Percentiles rank a stretch among this genome's conserved stretches.
phyloP scores from a whole-genome alignment of 2,113 vertebrate genomes.

The Octodon degus region DNA sequence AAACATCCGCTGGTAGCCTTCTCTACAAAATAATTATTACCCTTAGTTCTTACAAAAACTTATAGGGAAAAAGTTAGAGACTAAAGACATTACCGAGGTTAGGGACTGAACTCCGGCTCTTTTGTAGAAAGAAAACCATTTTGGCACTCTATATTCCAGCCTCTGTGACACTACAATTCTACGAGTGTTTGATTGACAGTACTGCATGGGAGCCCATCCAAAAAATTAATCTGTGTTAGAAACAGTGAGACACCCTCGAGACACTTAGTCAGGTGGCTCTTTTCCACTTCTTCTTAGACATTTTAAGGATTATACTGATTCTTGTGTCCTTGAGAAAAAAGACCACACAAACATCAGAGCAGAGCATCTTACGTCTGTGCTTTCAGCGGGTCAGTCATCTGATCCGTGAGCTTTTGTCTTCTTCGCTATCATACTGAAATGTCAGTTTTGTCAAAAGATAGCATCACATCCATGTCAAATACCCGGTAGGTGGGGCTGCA shows the following conservation, averaged over 20 bases:
- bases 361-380: slow-evolving; percentile 52
- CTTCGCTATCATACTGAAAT: slow-evolving; percentile 58
- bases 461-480: slow-evolving; percentile 14
- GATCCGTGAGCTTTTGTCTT: slow-evolving; percentile 53
- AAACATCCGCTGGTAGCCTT: not conserved
- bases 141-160: slow-evolving; percentile 33
- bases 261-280: slow-evolving; percentile 65
- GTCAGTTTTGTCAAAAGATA: slow-evolving; percentile 73
- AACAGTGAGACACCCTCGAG: slow-evolving; percentile 68
- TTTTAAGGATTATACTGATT: slow-evolving; percentile 61
- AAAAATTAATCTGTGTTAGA: slow-evolving; percentile 77
- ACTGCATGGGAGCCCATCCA: slow-evolving; percentile 71
- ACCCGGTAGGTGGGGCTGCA: slow-evolving; percentile 30
- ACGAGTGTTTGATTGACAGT: slow-evolving; percentile 63
- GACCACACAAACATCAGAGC: not conserved
- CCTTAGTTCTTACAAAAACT: slow-evolving; percentile 33
- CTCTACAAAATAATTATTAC: slow-evolving; percentile 30
- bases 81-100: slow-evolving; percentile 60
- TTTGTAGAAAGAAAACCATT: slow-evolving; percentile 41
- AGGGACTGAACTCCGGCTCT: slow-evolving; percentile 36
- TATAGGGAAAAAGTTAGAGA: slow-evolving; percentile 36
- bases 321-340: slow-evolving; percentile 67
- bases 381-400: slow-evolving; percentile 60
- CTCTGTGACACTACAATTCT: slow-evolving; percentile 27
- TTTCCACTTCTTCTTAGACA: slow-evolving; percentile 61